These are phyloP conservation scores for Protosalanx chinensis DNA, from an alignment of 2,797 vertebrate genomes.

Conservation along the genomic window DNA sequence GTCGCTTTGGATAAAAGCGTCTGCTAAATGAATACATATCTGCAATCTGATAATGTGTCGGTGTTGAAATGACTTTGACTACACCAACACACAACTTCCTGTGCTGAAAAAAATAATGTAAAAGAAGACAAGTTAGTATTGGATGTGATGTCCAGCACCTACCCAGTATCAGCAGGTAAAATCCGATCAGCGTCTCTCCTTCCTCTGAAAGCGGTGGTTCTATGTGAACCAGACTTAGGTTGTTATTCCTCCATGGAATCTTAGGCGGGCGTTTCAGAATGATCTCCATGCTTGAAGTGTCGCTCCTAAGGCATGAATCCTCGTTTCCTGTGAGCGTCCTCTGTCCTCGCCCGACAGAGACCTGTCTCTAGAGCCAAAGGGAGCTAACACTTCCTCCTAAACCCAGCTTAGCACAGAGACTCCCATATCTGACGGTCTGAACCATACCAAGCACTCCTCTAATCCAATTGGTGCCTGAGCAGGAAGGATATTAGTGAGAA, in stretches of 20 bases:
- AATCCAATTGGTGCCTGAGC: constrained; percentile 66
- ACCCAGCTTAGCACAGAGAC: constrained; percentile 73
- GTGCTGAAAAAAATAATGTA: too few relatives aligned
- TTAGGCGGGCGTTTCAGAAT: constrained; percentile 50
- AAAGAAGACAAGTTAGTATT: too few relatives aligned
- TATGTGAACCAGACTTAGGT: constrained; percentile 73
- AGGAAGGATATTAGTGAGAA: constrained; percentile 60
- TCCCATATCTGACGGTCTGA: constrained; percentile 50
- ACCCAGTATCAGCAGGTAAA: constrained; percentile 81
- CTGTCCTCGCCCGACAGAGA: constrained; percentile 22
- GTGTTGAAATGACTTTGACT: too few relatives aligned
- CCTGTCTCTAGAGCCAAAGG: constrained; percentile 36
- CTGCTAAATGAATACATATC: too few relatives aligned
- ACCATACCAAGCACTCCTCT: constrained; percentile 53
- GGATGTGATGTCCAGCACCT: constrained; percentile 39
- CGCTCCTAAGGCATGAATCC: constrained; percentile 53
- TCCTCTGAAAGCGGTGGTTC: constrained; percentile 78
- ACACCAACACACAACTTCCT: too few relatives aligned
- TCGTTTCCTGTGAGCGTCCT: constrained; percentile 37
- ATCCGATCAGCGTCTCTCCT: constrained; percentile 81
- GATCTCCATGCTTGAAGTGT: constrained; percentile 25
- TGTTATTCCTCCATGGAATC: constrained; percentile 86
- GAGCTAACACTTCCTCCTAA: constrained; percentile 63
- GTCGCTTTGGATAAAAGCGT: too few relatives aligned
- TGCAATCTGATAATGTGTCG: too few relatives aligned